A percentile compares a stretch with the other conserved stretches of the same genome.
Evolutionary conservation across 2,888 invertebrate genomes (phyloP).

Genomic region (Fragum whitleyi): DNA sequence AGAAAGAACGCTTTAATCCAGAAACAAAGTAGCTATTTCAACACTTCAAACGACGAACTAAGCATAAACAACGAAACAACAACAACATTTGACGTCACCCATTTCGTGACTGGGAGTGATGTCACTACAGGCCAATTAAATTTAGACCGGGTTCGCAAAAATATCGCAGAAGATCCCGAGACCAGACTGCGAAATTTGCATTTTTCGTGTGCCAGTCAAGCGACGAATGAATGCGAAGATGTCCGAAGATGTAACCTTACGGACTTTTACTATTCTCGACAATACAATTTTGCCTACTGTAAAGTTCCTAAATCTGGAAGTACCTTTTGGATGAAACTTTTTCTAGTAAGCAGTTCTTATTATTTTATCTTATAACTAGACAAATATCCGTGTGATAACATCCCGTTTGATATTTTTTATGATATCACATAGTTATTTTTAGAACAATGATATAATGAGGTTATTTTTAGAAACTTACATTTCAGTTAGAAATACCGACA

Average conservation of each 20-base stretch:
- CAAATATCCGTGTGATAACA: too few relatives aligned
- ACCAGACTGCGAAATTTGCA: background rate
- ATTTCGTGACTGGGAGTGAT: background rate
- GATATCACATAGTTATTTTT: too few relatives aligned
- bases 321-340: constrained; percentile 64
- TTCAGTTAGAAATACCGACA: too few relatives aligned
- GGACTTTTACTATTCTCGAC: constrained; percentile 40
- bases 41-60: too few relatives aligned
- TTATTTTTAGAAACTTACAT: too few relatives aligned
- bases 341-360: constrained; percentile 48
- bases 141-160: background rate
- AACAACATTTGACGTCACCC: background rate
- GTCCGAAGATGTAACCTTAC: constrained; percentile 41
- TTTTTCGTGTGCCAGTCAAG: background rate
- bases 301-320: constrained; percentile 63
- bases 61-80: background rate
- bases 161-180: background rate
- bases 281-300: constrained; percentile 60
- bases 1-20: too few relatives aligned
- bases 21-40: too few relatives aligned
- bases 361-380: too few relatives aligned
- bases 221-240: constrained; percentile 17
- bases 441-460: too few relatives aligned
- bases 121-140: background rate
- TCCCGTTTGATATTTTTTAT: too few relatives aligned